Evolutionary conservation across 2,797 vertebrate species (phyloP), one percentile per base, ranked within the genome.

Genomic region (Spinus olivaceus): DNA sequence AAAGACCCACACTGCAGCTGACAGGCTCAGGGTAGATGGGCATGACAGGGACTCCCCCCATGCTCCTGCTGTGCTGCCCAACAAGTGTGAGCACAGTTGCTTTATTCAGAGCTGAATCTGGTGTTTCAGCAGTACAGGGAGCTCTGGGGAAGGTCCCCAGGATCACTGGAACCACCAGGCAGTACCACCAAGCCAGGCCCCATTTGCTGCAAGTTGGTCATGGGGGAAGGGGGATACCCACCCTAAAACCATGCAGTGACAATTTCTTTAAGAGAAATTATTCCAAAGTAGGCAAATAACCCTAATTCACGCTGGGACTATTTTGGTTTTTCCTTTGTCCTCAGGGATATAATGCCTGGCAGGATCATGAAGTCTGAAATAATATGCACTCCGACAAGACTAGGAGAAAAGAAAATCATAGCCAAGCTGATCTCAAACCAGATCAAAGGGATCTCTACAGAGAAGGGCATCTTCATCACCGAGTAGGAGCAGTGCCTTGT

Each of bases 321-420:
- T 47, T 67, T 69, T 32, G 8, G 37, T 53, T 66, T 60, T 63
- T 61, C 8, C 8, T 81, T 76, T 66, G 54, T 90, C 67, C 54
- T 71, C 59, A 98, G 97, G 91, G 88, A 96, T n/a, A 25, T 98
- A 61, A 25, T 60, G n/a, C 95, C 97, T 14, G 97, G 96, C 27
- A 76, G 64, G 90, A 97, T 97, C 65, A 84, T 97, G 65, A 96
- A 96, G 78, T 97, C 97, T 64, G 87, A 97, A 89, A 67, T 98
- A 47, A 64, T 93, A 50, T 97, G 97, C 84, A 92, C 70, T 50
- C 96, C 96, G 0, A 91, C 88, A 3, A 97, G 86, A 88, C 28
- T 42, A 22, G 97, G 97, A 56, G 80, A 96, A 64, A 97, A 87
- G 90, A 98, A 97, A 35, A 97, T 98, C 2, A 74, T 98, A 41